Conservation (phyloP, 2,888 invertebrate genomes). For the Chromoteleia sp. region DNA sequence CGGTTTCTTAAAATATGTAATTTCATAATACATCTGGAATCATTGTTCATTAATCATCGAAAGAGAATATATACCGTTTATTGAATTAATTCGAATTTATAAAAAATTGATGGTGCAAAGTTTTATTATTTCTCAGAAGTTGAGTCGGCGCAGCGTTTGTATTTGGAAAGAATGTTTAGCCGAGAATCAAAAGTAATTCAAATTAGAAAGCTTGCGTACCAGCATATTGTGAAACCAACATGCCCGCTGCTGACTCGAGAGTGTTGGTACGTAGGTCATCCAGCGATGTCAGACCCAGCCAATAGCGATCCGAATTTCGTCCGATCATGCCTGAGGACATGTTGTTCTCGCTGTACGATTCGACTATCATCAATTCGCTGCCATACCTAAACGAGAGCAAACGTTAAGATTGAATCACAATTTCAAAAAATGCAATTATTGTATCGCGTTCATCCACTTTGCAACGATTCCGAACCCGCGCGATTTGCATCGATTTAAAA, state of each 20-base stretch:
- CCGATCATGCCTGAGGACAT: constrained; percentile 92
- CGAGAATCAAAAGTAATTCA: constrained; percentile 54
- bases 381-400: constrained; percentile 91
- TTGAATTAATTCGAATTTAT: no score
- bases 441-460: constrained; percentile 14
- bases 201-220: constrained; percentile 85
- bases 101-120: no score
- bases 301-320: constrained; percentile 91
- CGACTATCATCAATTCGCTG: constrained; percentile 96
- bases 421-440: background rate
- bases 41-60: no score
- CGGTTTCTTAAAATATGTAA: no score
- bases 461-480: background rate
- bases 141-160: no score
- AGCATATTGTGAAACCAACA: constrained; percentile 95
- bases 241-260: constrained; percentile 96
- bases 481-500: constrained; percentile 46
- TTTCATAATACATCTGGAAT: no score
- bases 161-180: background rate
- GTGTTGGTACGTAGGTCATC: constrained; percentile 97
- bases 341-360: constrained; percentile 96
- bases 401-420: background rate
- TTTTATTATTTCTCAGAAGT: no score
- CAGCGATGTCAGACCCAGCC: constrained; percentile 95
- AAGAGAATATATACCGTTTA: no score